Conservation (phyloP, 1,140 invertebrate genomes). For the Megathymus violae region DNA sequence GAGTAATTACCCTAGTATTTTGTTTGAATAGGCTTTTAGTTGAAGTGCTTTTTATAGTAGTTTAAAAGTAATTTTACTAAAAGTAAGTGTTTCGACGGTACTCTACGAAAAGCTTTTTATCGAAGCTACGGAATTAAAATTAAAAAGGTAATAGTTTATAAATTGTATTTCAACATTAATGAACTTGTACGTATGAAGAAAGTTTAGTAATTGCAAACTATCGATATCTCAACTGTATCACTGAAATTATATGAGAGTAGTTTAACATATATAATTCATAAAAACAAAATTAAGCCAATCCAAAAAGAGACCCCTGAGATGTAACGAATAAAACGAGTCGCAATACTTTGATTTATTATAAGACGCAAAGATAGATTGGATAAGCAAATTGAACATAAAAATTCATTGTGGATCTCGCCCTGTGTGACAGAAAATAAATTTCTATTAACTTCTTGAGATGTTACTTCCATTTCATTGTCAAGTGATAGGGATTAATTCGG, state of each 20-base stretch:
- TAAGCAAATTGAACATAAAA: conserved; percentile 49
- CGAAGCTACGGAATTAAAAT: not conserved
- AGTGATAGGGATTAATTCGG: conserved; percentile 82
- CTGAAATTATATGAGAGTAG: too few relatives aligned
- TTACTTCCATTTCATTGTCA: conserved; percentile 81
- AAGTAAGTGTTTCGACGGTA: conserved; percentile 30
- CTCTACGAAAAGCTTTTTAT: not conserved
- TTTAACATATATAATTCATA: too few relatives aligned
- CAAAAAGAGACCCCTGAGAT: too few relatives aligned
- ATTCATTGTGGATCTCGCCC: conserved; percentile 59
- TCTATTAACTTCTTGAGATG: conserved; percentile 81
- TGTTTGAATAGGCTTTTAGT: conserved; percentile 33
- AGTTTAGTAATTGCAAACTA: too few relatives aligned
- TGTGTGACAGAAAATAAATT: conserved; percentile 72
- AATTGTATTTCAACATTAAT: not conserved
- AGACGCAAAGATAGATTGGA: conserved; percentile 31
- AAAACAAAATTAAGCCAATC: too few relatives aligned
- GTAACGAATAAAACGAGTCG: not conserved
- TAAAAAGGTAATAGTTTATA: not conserved
- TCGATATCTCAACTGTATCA: too few relatives aligned
- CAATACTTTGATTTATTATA: conserved; percentile 22
- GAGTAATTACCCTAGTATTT: conserved; percentile 32
- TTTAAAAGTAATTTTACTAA: conserved; percentile 27
- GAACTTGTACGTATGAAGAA: too few relatives aligned
- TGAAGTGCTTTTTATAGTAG: conserved; percentile 30